These are phyloP conservation scores for Batillaria attramentaria DNA, from an alignment of 1,140 invertebrate species.

Conservation along the genomic window DNA sequence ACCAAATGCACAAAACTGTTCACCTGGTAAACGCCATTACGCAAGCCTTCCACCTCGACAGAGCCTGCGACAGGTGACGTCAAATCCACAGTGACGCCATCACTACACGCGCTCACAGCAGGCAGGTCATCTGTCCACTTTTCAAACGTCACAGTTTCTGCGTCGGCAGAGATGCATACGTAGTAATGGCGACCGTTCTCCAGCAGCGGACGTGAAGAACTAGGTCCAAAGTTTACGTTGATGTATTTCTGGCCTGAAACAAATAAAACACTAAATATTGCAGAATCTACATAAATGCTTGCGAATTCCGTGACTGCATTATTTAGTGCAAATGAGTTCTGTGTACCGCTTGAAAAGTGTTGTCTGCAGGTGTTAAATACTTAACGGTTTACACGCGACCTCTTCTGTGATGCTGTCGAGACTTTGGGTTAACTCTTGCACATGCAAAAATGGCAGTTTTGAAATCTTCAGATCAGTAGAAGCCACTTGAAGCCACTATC, in stretches of 20 bases:
- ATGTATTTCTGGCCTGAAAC: conserved; percentile 12
- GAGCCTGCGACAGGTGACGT: conserved; percentile 45
- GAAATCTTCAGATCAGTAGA: not conserved
- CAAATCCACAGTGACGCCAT: conserved; percentile 55
- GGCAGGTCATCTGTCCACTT: conserved; percentile 44
- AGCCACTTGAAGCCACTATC: too few species aligned
- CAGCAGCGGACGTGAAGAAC: conserved; percentile 7
- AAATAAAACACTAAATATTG: not conserved
- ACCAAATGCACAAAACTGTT: not conserved
- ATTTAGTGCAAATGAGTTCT: too few species aligned
- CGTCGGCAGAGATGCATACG: conserved; percentile 52
- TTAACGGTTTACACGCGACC: too few species aligned
- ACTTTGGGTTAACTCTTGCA: too few species aligned
- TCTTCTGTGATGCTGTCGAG: too few species aligned
- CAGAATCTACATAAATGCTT: too few species aligned
- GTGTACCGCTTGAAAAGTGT: too few species aligned
- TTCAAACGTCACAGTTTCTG: conserved; percentile 36
- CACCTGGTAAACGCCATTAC: conserved; percentile 41
- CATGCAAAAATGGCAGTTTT: not conserved
- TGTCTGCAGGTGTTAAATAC: too few species aligned
- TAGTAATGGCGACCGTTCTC: conserved; percentile 51
- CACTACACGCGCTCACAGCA: conserved; percentile 48
- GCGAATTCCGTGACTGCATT: too few species aligned
- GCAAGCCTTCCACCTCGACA: conserved; percentile 47
- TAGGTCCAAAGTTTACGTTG: conserved; percentile 4